Evolutionary conservation across 2,797 vertebrate genomes (phyloP).

Genomic region (Myotis findleyi): DNA sequence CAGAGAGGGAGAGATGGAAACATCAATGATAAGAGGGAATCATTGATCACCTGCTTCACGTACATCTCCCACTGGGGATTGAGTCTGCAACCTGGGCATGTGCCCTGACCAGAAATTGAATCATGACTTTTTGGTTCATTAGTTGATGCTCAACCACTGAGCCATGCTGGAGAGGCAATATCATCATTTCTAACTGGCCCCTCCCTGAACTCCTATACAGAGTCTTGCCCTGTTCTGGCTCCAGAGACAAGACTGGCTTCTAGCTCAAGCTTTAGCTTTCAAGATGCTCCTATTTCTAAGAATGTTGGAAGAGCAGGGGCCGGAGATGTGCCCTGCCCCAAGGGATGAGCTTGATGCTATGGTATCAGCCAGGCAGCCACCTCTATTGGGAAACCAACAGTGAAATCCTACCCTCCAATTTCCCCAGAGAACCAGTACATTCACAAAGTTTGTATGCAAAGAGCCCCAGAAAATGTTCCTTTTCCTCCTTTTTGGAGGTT

Average conservation of each 20-base stretch:
- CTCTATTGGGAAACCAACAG: not conserved
- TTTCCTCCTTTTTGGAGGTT: conserved; percentile 50
- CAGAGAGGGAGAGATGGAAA: too few relatives aligned
- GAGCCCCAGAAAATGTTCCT: not conserved
- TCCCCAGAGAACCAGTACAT: not conserved
- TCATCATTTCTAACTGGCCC: not conserved
- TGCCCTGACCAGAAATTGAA: too few relatives aligned
- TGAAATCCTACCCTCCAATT: not conserved
- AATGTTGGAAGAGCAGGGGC: not conserved
- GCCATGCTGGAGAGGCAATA: not conserved
- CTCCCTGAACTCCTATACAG: not conserved
- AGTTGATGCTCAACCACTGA: too few relatives aligned
- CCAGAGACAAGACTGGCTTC: not conserved
- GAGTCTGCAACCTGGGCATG: too few relatives aligned
- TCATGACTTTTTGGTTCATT: too few relatives aligned
- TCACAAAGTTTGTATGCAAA: conserved; percentile 6
- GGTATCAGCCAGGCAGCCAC: not conserved
- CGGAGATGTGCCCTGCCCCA: not conserved
- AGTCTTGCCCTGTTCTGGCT: not conserved
- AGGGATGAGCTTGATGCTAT: not conserved
- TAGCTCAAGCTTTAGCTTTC: not conserved
- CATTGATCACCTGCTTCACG: too few relatives aligned
- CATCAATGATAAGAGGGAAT: too few relatives aligned
- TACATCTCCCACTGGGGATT: too few relatives aligned
- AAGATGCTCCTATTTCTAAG: not conserved